Percentiles rank a stretch among this genome's conserved stretches.
Conservation (phyloP, 2,888 invertebrate species). For the Syritta pipiens region DNA sequence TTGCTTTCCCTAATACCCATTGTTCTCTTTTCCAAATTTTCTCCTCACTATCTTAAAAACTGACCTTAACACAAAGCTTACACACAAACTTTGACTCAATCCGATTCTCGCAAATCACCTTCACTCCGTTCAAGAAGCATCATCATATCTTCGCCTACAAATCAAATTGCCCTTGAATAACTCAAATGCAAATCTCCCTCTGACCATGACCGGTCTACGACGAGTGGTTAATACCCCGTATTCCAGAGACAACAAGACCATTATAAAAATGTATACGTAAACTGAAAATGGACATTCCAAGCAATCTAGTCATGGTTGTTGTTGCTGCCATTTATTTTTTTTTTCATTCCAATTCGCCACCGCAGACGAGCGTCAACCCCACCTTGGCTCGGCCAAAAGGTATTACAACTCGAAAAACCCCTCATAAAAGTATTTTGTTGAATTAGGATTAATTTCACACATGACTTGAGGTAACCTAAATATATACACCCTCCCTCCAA, state of each 20-base stretch:
- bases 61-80: no score
- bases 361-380: not conserved
- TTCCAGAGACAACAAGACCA: no score
- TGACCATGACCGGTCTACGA: not conserved
- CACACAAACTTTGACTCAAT: no score
- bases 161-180: not conserved
- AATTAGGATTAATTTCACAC: conserved; percentile 52
- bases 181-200: not conserved
- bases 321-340: not conserved
- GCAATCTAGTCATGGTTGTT: not conserved
- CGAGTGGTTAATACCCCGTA: not conserved
- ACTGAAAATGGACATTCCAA: conserved; percentile 1
- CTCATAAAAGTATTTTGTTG: conserved; percentile 32
- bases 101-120: no score
- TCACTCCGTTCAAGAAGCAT: not conserved
- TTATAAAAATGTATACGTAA: no score
- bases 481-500: not conserved
- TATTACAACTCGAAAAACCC: conserved; percentile 16
- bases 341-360: not conserved
- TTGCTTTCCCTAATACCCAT: no score
- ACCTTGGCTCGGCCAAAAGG: not conserved
- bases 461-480: conserved; percentile 37
- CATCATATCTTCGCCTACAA: not conserved
- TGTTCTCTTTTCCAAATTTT: no score
- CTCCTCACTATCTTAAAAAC: no score